Evolutionary conservation across 2,797 vertebrate species (phyloP), one percentile per base, ranked within the genome.

Genomic region (Arremon aurantiirostris): DNA sequence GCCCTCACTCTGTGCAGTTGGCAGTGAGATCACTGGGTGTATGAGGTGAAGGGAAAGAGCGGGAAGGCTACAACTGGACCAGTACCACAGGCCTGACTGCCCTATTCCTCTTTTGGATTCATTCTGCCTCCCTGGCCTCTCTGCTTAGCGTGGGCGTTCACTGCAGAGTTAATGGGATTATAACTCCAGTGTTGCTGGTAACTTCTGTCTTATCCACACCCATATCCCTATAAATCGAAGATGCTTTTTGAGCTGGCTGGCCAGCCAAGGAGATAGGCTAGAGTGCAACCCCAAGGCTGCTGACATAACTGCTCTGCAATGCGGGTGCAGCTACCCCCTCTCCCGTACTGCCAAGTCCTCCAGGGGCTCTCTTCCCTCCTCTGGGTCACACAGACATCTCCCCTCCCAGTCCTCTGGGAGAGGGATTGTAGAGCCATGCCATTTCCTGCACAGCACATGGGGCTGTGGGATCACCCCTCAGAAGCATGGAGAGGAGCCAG

Each of bases 81-180:
- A 76, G 72, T 93, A 68, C 44, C 83, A 76, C 50, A 44, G 86
- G 80, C 59, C 69, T 83, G 73, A 34, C 56, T 53, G 34, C n/a
- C 23, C 49, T 70, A 17, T 65, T 91, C 65, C 61, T 87, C 65
- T 65, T 80, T 64, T 70, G 59, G 61, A 94, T 39, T 75, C 66
- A 72, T 41, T 12, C 35, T 76, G 44, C n/a, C 22, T 72, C 69
- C n/a, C 64, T 85, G 83, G 57, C 75, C 71, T 87, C 44, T 37
- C 35, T 86, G 55, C 79, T 88, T 81, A 55, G 68, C 14, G 24
- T 87, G 91, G 72, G 69, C 63, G 91, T 91, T 95, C 70, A 70
- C 89, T 86, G 77, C 60, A 68, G 73, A 88, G 35, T 82, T 96
- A 96, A 90, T 70, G 53, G 72, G 89, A 88, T 97, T 94, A 41